Percentiles rank a stretch among this genome's conserved stretches.
These are phyloP conservation scores for Nerophis lumbriciformis DNA, from an alignment of 2,113 vertebrate species.

Conservation along the genomic window DNA sequence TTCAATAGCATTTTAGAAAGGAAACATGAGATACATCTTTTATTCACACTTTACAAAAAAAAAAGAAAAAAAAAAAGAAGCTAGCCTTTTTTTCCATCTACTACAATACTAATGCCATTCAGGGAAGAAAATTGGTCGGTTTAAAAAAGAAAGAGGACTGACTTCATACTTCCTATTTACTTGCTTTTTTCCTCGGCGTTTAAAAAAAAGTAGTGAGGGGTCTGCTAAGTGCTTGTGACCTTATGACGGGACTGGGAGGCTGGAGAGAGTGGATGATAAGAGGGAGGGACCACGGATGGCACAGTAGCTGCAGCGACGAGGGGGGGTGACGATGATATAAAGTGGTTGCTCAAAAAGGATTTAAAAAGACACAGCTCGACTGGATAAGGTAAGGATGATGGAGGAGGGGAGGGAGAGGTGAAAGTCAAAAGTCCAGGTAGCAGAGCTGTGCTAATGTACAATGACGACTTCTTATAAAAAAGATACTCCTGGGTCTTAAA, in stretches of 20 bases:
- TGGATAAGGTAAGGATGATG: constrained; percentile 12
- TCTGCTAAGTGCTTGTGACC: constrained; percentile 59
- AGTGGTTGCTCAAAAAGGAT: constrained; percentile 37
- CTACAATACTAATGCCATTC: constrained; percentile 89
- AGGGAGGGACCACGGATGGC: constrained; percentile 51
- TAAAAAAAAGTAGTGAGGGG: constrained; percentile 51
- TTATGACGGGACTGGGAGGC: neutral
- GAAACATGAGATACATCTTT: constrained; percentile 92
- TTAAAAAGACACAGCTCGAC: constrained; percentile 47
- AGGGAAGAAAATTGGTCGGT: constrained; percentile 77
- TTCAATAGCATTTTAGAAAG: constrained; percentile 80
- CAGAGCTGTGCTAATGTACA: constrained; percentile 33
- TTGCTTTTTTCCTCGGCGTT: constrained; percentile 52
- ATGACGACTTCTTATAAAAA: constrained; percentile 29
- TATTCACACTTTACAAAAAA: constrained; percentile 98
- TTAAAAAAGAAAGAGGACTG: constrained; percentile 68
- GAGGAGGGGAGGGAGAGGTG: constrained; percentile 13
- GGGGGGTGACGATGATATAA: constrained; percentile 51
- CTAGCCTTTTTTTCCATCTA: constrained; percentile 71
- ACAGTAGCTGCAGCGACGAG: constrained; percentile 53
- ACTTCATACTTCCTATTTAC: constrained; percentile 42
- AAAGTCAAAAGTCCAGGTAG: neutral
- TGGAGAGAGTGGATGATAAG: neutral
- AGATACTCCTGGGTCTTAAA: constrained; percentile 31
- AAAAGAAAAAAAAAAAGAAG: constrained; percentile 28